Conservation (phyloP, 2,113 vertebrate species). For the Andinoacara biseriatus region DNA sequence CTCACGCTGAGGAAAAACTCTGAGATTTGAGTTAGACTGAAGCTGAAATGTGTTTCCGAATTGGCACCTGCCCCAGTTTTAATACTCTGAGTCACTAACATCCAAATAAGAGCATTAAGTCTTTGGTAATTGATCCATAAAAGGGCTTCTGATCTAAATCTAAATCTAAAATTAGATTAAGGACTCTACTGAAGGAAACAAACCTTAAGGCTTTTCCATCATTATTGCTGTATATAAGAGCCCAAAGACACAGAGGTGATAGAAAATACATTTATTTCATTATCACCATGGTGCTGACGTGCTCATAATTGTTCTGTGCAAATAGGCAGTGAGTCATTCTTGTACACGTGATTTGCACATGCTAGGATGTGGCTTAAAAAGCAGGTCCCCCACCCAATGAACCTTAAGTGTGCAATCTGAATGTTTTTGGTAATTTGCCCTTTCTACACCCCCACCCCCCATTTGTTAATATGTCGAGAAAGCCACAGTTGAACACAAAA, state of each 20-base stretch:
- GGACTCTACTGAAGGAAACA: neutral
- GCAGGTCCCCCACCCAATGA: neutral
- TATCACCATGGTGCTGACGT: neutral
- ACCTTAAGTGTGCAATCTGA: neutral
- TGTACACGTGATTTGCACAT: constrained; percentile 16
- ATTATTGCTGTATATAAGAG: constrained; percentile 15
- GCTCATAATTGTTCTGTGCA: constrained; percentile 15
- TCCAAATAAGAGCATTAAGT: neutral
- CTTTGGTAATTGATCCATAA: neutral
- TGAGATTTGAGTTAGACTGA: neutral
- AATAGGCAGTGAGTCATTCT: constrained; percentile 30
- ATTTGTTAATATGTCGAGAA: neutral
- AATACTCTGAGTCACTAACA: constrained; percentile 4
- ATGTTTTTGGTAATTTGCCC: neutral
- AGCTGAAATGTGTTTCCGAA: neutral
- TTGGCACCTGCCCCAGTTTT: constrained; percentile 10
- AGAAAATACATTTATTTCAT: constrained; percentile 39
- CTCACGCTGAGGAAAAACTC: neutral
- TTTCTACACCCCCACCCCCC: neutral
- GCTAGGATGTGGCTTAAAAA: neutral
- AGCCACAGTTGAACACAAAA: neutral
- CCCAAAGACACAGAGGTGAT: neutral
- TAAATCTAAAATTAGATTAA: constrained; percentile 12
- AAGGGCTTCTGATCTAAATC: constrained; percentile 10
- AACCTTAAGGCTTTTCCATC: neutral